Conservation (phyloP, 2,113 vertebrate species). For the Ploceus nigricollis region DNA sequence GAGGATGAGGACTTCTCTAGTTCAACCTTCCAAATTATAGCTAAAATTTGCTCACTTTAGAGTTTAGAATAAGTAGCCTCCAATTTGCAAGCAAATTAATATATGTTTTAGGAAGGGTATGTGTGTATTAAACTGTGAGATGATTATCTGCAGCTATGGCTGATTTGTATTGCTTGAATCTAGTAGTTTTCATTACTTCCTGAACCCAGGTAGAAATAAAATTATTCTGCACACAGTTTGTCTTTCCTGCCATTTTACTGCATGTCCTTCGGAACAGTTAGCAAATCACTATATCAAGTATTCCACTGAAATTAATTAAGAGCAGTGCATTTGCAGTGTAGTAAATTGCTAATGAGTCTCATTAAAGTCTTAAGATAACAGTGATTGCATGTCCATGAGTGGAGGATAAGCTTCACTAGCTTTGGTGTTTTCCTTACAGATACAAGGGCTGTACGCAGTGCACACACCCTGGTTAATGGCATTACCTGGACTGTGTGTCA, state of each 20-base stretch:
- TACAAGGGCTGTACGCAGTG: background rate
- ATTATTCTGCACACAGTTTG: background rate
- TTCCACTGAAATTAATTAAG: background rate
- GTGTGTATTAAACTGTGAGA: background rate
- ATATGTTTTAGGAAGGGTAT: background rate
- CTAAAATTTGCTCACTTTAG: background rate
- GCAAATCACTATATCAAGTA: background rate
- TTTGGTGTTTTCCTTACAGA: background rate
- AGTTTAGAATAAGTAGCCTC: background rate
- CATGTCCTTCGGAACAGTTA: background rate
- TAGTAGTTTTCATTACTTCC: background rate
- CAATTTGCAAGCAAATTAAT: background rate
- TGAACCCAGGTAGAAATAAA: background rate
- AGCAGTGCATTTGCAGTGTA: background rate
- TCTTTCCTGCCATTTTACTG: background rate
- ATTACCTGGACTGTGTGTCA: no score
- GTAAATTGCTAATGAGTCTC: background rate
- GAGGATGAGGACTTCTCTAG: background rate
- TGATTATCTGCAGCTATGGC: background rate
- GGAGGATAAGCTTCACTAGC: background rate
- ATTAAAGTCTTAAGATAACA: background rate
- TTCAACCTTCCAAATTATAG: background rate
- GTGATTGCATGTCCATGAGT: background rate
- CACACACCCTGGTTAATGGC: rapidly evolving
- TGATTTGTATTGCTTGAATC: background rate